phyloP scores from a whole-genome alignment of 2,888 invertebrate genomes.

The Eurytoma adleriae region DNA sequence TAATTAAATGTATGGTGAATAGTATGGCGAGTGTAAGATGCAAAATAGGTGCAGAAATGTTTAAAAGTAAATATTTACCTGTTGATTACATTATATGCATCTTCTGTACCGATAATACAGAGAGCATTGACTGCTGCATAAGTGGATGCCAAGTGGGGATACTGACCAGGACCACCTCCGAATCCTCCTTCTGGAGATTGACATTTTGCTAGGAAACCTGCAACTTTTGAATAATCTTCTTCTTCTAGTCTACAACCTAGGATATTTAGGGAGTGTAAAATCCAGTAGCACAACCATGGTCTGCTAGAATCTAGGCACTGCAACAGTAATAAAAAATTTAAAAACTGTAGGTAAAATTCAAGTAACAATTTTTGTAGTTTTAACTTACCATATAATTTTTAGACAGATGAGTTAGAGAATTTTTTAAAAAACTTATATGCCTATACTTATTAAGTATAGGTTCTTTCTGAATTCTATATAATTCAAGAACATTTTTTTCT shows the following conservation, averaged over 20 bases:
- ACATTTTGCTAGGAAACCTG: slow-evolving; percentile 82
- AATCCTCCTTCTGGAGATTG: slow-evolving; percentile 91
- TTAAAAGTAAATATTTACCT: slow-evolving; percentile 76
- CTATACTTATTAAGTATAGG: slow-evolving; percentile 81
- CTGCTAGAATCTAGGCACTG: slow-evolving; percentile 94
- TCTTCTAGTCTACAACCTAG: slow-evolving; percentile 82
- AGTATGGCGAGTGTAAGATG: background rate
- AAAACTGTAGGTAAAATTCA: slow-evolving; percentile 14
- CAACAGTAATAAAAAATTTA: slow-evolving; percentile 37
- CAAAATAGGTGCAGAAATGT: background rate
- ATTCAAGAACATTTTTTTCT: slow-evolving; percentile 78
- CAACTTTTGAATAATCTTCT: slow-evolving; percentile 78
- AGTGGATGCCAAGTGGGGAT: slow-evolving; percentile 96
- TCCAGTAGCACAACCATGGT: slow-evolving; percentile 99
- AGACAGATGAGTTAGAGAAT: slow-evolving; percentile 83
- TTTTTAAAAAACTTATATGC: slow-evolving; percentile 83
- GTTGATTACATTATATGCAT: slow-evolving; percentile 92
- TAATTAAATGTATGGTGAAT: slow-evolving; percentile 14
- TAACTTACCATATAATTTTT: slow-evolving; percentile 80
- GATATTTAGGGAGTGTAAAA: slow-evolving; percentile 91
- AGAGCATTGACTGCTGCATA: slow-evolving; percentile 97
- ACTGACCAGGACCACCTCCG: slow-evolving; percentile 95
- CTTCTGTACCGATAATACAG: slow-evolving; percentile 91
- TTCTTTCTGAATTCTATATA: slow-evolving; percentile 78
- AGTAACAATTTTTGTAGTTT: background rate